These are phyloP conservation scores for Aplysina aerophoba DNA, from an alignment of 37 sponge, comb jelly and placozoan species.

Conservation along the genomic window DNA sequence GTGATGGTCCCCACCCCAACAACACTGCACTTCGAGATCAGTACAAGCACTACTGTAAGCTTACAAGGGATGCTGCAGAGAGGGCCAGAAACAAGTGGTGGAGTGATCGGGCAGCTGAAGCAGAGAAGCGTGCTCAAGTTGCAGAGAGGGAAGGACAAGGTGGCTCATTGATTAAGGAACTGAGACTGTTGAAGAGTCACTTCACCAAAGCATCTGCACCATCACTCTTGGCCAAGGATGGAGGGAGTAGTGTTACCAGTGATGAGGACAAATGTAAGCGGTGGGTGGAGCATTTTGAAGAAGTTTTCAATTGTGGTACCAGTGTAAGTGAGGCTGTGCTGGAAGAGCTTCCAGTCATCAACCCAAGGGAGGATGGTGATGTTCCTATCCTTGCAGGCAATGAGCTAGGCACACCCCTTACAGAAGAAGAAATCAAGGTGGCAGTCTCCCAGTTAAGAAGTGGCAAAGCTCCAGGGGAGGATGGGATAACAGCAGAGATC, in stretches of 20 bases:
- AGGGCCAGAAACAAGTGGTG: conserved; percentile 1
- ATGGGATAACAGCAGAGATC: conserved; percentile 3
- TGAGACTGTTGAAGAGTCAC: conserved; percentile 20
- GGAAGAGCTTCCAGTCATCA: conserved; percentile 1
- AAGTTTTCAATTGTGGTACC: background rate
- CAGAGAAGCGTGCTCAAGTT: conserved; percentile 3
- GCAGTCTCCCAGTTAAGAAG: background rate
- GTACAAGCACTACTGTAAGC: background rate
- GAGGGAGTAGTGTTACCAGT: conserved; percentile 17
- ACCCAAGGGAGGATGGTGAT: background rate
- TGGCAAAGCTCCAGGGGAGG: conserved; percentile 1
- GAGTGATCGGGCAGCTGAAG: conserved; percentile 24
- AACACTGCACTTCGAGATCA: background rate
- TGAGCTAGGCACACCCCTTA: background rate
- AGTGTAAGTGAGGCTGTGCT: background rate
- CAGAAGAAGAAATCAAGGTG: background rate
- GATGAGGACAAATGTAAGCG: conserved; percentile 5
- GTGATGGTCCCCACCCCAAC: background rate
- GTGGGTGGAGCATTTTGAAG: conserved; percentile 23
- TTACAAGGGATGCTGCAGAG: conserved; percentile 1
- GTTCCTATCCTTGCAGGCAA: background rate
- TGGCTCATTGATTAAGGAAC: conserved; percentile 24
- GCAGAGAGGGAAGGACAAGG: background rate
- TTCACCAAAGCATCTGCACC: conserved; percentile 7
- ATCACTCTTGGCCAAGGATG: background rate